Conservation (phyloP, 2,888 invertebrate genomes). For the Eupithecia pulchellata region DNA sequence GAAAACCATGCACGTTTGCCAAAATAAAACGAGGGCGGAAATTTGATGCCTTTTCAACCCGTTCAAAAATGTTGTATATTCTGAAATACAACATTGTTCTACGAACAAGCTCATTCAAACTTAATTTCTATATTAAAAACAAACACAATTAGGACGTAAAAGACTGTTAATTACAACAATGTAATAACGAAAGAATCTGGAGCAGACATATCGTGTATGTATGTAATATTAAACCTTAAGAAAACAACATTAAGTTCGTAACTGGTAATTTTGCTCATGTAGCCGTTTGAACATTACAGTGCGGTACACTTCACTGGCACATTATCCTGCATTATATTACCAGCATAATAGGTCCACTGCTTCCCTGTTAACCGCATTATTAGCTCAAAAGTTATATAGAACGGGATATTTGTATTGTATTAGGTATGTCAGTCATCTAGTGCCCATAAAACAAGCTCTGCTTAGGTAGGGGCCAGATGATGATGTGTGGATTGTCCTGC, state of each 20-base stretch:
- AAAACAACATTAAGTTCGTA: constrained; percentile 26
- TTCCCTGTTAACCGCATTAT: neutral
- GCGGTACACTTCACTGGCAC: neutral
- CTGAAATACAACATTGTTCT: too few species aligned
- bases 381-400: too few species aligned
- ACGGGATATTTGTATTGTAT: too few species aligned
- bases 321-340: neutral
- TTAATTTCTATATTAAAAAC: neutral
- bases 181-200: constrained; percentile 33
- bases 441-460: too few species aligned
- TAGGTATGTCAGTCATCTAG: too few species aligned
- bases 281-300: constrained; percentile 24
- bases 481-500: too few species aligned
- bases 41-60: too few species aligned
- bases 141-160: neutral
- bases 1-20: too few species aligned
- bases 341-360: neutral
- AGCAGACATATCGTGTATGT: constrained; percentile 18
- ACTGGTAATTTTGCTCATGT: constrained; percentile 26
- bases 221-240: constrained; percentile 29
- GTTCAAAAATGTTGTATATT: too few species aligned
- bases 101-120: neutral
- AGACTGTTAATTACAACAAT: constrained; percentile 24
- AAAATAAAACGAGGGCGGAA: too few species aligned
- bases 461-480: too few species aligned